Evolutionary conservation across 2,113 vertebrate genomes (phyloP).

Genomic region (Junco hyemalis): DNA sequence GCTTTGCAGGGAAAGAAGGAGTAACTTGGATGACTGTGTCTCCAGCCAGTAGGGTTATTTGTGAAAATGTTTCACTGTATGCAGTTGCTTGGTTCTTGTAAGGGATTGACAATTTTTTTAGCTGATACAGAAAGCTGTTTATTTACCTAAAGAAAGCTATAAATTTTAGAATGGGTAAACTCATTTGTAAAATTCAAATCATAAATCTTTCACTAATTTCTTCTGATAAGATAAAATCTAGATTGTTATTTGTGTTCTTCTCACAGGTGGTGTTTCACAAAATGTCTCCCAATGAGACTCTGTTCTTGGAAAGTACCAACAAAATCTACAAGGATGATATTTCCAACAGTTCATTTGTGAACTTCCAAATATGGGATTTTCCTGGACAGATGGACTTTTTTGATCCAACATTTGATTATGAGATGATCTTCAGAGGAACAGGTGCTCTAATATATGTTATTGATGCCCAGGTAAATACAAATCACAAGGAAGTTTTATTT

Average conservation of each 20-base stretch:
- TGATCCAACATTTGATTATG: constrained; percentile 97
- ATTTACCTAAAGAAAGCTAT: neutral
- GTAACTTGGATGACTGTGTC: neutral
- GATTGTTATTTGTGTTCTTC: constrained; percentile 11
- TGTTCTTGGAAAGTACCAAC: constrained; percentile 98
- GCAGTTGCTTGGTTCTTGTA: neutral
- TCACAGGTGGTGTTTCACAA: constrained; percentile 97
- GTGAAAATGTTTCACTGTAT: neutral
- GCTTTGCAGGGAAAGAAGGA: neutral
- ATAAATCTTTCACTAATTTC: neutral
- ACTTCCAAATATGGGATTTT: constrained; percentile 99
- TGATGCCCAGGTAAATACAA: constrained; percentile 90
- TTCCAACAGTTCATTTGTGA: constrained; percentile 98
- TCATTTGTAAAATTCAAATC: neutral
- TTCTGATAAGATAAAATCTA: neutral
- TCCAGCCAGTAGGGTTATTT: neutral
- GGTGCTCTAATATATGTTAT: constrained; percentile 98
- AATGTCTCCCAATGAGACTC: constrained; percentile 98
- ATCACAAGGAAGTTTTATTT: neutral
- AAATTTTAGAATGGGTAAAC: neutral
- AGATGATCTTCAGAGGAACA: constrained; percentile 99
- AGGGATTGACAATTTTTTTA: neutral
- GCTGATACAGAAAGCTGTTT: neutral
- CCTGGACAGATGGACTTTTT: constrained; percentile 99
- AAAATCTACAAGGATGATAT: constrained; percentile 99